These are phyloP conservation scores for Limanda limanda DNA, from an alignment of 2,113 vertebrate species.

Conservation along the genomic window DNA sequence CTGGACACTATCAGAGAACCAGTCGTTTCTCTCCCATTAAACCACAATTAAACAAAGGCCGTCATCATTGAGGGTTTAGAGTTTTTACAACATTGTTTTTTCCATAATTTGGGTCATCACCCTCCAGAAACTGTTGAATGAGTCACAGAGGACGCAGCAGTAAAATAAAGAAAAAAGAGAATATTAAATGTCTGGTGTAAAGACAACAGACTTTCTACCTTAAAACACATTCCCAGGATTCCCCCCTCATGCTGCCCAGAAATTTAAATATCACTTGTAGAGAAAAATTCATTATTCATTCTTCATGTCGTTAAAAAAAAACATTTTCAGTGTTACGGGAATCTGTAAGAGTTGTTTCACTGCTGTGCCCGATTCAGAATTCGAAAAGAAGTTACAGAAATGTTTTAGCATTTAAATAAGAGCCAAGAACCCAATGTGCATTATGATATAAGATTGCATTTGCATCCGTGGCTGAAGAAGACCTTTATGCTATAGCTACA, in stretches of 20 bases:
- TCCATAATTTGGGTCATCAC: slow-evolving; percentile 9
- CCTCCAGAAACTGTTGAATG: slow-evolving; percentile 14
- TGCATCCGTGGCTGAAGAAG: slow-evolving; percentile 9
- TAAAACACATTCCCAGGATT: slow-evolving; percentile 12
- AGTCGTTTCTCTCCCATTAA: slow-evolving; percentile 14
- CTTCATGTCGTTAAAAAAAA: slow-evolving; percentile 39
- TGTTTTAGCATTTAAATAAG: slow-evolving; percentile 21
- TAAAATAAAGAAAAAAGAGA: not conserved
- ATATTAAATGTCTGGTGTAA: not conserved
- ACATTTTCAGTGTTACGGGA: slow-evolving; percentile 26
- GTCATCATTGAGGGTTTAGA: slow-evolving; percentile 1
- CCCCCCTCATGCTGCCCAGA: not conserved
- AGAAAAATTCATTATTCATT: slow-evolving; percentile 2
- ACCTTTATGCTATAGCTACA: not conserved
- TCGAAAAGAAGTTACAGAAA: slow-evolving; percentile 35
- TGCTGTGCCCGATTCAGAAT: slow-evolving; percentile 24
- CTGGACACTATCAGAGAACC: slow-evolving; percentile 35
- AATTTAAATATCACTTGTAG: slow-evolving; percentile 2
- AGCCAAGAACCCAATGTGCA: slow-evolving; percentile 9
- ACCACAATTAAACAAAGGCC: slow-evolving; percentile 19
- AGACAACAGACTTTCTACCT: not conserved
- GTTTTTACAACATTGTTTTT: slow-evolving; percentile 20
- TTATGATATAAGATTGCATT: slow-evolving; percentile 17
- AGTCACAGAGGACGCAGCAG: not conserved
- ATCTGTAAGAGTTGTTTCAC: slow-evolving; percentile 34